Evolutionary conservation across 2,113 vertebrate species (phyloP), one percentile per base, ranked within the genome.

Genomic region (Silurus meridionalis): DNA sequence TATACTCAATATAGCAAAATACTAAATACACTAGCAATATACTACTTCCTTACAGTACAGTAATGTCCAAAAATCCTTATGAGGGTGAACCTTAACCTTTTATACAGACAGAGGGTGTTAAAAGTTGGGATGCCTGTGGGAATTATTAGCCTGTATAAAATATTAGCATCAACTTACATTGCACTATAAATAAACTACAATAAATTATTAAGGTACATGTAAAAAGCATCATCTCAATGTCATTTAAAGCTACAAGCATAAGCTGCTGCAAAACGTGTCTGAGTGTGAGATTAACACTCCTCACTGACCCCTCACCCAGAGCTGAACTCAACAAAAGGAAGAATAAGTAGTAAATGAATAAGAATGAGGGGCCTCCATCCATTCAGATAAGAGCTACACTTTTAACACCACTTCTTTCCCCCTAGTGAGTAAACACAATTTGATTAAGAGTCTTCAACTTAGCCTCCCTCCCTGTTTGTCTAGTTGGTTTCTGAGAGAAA

Each of bases 401-500:
- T 57, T 80, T 80, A 80, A 80, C 55, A 63, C 58, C 19, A 63
- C 57, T 61, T 58, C 8, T 71, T 64, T 53, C 17, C 86, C 84
- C 85, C 85, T 48, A 86, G 72, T 82, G 85, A 84, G 83, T 82
- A 83, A 88, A 88, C 83, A 87, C 8, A 50, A 37, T n/a, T 28
- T 78, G 72, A 86, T 79, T 84, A 86, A 46, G 64, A 60, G 78
- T 80, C 66, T 61, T 83, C 53, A 57, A 37, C 25, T 83, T 28
- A 69, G 75, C 19, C 75, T 63, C 55, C 14, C 37, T 64, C 37
- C 37, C 82, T 85, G 82, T 89, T 87, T 90, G 74, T 82, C 80
- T 82, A 85, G 85, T 52, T 37, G 83, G 81, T 83, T 64, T 89
- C 75, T 90, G 88, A 87, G 80, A 87, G 88, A 89, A 61, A 37